Conservation (phyloP, 2,888 invertebrate species). For the Rhamphomyia laevipes region DNA sequence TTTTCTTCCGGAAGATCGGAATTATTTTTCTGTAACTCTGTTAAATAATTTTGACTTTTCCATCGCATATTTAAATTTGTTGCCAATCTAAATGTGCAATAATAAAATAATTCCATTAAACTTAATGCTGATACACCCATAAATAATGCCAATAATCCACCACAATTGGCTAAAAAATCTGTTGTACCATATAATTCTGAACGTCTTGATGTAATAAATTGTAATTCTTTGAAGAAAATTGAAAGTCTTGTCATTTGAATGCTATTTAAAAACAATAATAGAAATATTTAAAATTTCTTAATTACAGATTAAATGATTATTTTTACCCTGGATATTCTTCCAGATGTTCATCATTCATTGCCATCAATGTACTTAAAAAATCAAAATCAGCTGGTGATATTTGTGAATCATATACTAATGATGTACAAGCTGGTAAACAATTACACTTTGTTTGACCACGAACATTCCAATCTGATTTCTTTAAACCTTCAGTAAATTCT, state of each 20-base stretch:
- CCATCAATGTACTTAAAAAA: neutral
- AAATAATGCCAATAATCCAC: slow-evolving; percentile 41
- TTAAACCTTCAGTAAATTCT: slow-evolving; percentile 32
- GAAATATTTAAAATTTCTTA: neutral
- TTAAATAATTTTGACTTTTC: neutral
- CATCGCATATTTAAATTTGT: slow-evolving; percentile 30
- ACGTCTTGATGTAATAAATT: slow-evolving; percentile 47
- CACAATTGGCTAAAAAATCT: slow-evolving; percentile 50
- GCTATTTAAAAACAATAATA: slow-evolving; percentile 21
- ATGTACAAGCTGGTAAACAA: slow-evolving; percentile 33
- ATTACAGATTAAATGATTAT: neutral
- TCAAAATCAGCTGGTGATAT: slow-evolving; percentile 26
- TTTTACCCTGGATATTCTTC: neutral
- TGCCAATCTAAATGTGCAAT: slow-evolving; percentile 32
- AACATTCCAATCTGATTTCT: slow-evolving; percentile 22
- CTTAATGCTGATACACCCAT: slow-evolving; percentile 17
- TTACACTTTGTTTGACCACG: slow-evolving; percentile 31
- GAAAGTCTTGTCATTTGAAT: slow-evolving; percentile 42
- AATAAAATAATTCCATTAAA: slow-evolving; percentile 38
- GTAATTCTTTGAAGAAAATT: slow-evolving; percentile 54
- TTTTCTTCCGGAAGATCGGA: too few relatives aligned
- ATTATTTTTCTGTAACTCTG: neutral
- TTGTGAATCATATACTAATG: slow-evolving; percentile 30
- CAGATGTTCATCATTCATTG: neutral
- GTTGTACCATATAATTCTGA: slow-evolving; percentile 49